These are phyloP conservation scores for Hipparchia sbordonii DNA, from an alignment of 2,888 invertebrate species.

Conservation along the genomic window DNA sequence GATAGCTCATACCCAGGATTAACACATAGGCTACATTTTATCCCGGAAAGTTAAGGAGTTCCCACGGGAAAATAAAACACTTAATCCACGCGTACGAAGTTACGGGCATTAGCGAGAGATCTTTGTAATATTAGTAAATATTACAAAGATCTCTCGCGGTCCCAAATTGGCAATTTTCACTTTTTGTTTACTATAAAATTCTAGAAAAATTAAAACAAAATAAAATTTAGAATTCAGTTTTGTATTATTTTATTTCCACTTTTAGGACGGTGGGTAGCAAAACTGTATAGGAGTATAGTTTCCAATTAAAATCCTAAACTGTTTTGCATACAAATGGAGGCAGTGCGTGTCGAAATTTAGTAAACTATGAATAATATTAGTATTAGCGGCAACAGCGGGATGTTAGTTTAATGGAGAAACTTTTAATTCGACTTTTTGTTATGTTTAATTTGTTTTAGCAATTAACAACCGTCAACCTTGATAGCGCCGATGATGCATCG, in stretches of 20 bases:
- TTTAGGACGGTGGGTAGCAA: neutral
- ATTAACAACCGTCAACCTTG: neutral
- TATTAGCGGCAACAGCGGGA: conserved; percentile 14
- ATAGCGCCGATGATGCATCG: neutral
- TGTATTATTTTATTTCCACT: neutral
- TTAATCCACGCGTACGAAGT: too few relatives aligned
- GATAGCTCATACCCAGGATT: too few relatives aligned
- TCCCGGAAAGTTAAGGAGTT: too few relatives aligned
- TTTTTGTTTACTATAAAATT: too few relatives aligned
- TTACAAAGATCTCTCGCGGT: too few relatives aligned
- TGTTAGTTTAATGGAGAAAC: conserved; percentile 6
- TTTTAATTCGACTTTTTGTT: conserved; percentile 18
- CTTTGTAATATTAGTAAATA: too few relatives aligned
- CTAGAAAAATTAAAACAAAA: too few relatives aligned
- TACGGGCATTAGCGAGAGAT: too few relatives aligned
- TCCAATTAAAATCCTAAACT: conserved; percentile 27
- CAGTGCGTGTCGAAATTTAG: conserved; percentile 31
- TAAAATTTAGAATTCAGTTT: too few relatives aligned
- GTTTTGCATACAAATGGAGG: conserved; percentile 43
- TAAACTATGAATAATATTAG: conserved; percentile 42
- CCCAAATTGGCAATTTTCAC: too few relatives aligned
- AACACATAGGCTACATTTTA: too few relatives aligned
- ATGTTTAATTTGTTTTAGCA: neutral
- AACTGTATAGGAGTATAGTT: conserved; percentile 10
- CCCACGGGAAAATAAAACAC: too few relatives aligned